phyloP scores from a whole-genome alignment of 37 sponge, comb jelly and placozoan species.

The Spongilla lacustris region DNA sequence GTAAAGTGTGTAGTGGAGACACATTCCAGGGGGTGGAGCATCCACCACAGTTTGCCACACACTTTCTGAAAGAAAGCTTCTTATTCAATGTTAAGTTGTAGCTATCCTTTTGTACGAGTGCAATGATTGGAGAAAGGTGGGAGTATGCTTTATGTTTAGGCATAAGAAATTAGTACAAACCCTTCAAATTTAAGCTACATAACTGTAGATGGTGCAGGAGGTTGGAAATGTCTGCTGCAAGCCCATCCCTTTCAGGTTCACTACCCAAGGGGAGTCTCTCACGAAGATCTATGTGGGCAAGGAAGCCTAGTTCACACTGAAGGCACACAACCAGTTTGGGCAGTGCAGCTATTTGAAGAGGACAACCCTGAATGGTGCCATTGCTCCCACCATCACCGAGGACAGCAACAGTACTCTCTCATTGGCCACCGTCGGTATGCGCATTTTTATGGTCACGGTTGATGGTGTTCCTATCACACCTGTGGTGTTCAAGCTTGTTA shows the following conservation, averaged over 20 bases:
- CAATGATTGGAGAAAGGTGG: too few species aligned
- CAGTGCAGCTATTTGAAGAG: conserved; percentile 31
- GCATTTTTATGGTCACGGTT: conserved; percentile 3
- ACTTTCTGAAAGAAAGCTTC: too few species aligned
- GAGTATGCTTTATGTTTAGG: too few species aligned
- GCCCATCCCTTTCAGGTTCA: conserved; percentile 39
- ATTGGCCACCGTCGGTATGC: conserved; percentile 26
- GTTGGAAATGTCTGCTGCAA: conserved; percentile 45
- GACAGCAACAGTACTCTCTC: neutral
- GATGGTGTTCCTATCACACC: neutral
- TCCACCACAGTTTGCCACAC: too few species aligned
- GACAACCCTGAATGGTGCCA: neutral
- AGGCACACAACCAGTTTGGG: conserved; percentile 39
- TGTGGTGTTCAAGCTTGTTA: conserved; percentile 3
- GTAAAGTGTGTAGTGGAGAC: too few species aligned
- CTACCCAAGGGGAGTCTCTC: conserved; percentile 39
- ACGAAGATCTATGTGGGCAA: conserved; percentile 28
- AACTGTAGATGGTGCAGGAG: neutral
- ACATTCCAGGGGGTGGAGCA: too few species aligned
- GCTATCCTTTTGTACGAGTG: too few species aligned
- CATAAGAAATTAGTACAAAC: too few species aligned
- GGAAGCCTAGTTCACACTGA: conserved; percentile 28
- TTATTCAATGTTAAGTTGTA: too few species aligned
- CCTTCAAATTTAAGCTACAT: too few species aligned
- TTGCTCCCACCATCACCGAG: neutral